Conservation (phyloP, 2,797 vertebrate species). For the Spondyliosoma cantharus region DNA sequence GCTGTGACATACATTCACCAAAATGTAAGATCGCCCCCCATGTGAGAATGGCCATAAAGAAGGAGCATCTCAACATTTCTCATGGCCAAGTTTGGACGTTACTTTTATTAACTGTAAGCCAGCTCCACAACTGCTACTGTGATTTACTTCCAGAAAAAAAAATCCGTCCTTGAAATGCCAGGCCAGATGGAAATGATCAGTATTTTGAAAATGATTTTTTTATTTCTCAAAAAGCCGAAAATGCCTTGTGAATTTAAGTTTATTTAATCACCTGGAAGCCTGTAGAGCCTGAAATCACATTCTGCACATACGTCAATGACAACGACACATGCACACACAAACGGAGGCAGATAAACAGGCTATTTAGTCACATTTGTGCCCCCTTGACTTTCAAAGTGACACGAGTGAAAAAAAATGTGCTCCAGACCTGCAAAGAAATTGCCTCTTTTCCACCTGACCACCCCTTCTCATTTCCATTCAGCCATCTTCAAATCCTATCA, state of each 20-base stretch:
- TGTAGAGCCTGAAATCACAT: conserved; percentile 4
- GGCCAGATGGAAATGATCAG: not conserved
- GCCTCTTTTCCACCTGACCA: conserved; percentile 72
- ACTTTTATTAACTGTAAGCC: too few species aligned
- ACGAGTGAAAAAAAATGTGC: conserved; percentile 42
- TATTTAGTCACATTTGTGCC: conserved; percentile 53
- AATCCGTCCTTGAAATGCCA: not conserved
- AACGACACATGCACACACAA: not conserved
- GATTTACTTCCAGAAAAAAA: not conserved
- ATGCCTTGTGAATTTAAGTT: not conserved
- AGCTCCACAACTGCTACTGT: not conserved
- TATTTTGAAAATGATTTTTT: not conserved
- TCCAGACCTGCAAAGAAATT: conserved; percentile 57
- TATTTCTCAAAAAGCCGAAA: not conserved
- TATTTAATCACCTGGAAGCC: not conserved
- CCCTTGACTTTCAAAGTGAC: conserved; percentile 68
- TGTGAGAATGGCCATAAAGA: not conserved
- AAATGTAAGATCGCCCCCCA: not conserved
- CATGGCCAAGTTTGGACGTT: not conserved
- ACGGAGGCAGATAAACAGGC: conserved; percentile 17
- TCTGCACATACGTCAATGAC: conserved; percentile 7
- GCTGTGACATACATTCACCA: not conserved
- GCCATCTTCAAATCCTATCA: conserved; percentile 75
- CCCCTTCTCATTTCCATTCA: conserved; percentile 70
- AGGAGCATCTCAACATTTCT: not conserved